Evolutionary conservation across 1,140 invertebrate species (phyloP).

Genomic region (Rhynchophorus ferrugineus): DNA sequence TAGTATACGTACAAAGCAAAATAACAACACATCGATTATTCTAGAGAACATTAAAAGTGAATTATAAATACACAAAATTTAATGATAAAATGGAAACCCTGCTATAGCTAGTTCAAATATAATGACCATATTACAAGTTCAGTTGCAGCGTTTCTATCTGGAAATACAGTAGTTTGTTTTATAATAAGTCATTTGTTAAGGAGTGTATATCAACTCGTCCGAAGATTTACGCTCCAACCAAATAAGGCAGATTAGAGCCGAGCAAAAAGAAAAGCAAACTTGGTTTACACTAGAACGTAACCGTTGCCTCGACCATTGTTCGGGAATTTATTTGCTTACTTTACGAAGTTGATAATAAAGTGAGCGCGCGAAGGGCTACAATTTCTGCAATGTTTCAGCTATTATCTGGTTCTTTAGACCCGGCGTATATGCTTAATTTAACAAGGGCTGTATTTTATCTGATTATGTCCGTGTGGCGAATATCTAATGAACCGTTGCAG

Average conservation of each 20-base stretch:
- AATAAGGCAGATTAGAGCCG: slow-evolving; percentile 9
- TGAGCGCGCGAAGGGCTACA: slow-evolving; percentile 15
- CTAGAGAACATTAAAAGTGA: too few species aligned
- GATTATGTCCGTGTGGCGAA: slow-evolving; percentile 22
- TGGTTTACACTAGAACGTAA: not conserved
- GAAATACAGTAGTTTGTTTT: too few species aligned
- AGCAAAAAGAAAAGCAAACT: slow-evolving; percentile 11
- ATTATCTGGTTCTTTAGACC: slow-evolving; percentile 21
- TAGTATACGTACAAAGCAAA: too few species aligned
- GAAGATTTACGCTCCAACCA: too few species aligned
- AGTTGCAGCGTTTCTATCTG: too few species aligned
- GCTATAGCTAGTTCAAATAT: too few species aligned
- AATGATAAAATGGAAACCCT: too few species aligned
- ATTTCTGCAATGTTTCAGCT: slow-evolving; percentile 25
- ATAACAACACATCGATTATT: too few species aligned
- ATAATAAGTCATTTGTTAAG: too few species aligned
- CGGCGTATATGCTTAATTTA: slow-evolving; percentile 19
- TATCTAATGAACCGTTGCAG: slow-evolving; percentile 14
- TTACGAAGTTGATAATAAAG: slow-evolving; percentile 23
- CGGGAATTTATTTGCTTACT: slow-evolving; percentile 18
- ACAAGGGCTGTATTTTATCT: slow-evolving; percentile 22
- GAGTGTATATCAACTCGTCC: too few species aligned
- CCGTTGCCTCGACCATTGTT: not conserved
- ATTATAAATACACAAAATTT: too few species aligned
- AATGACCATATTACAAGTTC: too few species aligned